These are phyloP conservation scores for Malurus cyaneus DNA, from an alignment of 2,113 vertebrate species.

Conservation along the genomic window DNA sequence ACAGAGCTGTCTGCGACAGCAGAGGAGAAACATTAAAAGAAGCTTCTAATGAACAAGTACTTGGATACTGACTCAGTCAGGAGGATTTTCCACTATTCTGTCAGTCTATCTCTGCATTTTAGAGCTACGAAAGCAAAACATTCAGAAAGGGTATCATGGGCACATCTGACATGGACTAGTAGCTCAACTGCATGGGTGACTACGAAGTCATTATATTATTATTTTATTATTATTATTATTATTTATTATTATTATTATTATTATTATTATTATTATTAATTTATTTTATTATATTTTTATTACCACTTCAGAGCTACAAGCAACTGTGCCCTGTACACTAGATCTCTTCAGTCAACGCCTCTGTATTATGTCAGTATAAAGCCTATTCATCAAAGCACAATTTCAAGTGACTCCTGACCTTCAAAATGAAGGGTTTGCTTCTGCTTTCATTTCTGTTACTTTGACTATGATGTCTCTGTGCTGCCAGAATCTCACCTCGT, in stretches of 20 bases:
- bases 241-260: neutral
- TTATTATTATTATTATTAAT: neutral
- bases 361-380: constrained; percentile 6
- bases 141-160: neutral
- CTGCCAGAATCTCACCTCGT: constrained; percentile 1
- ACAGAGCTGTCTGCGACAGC: neutral
- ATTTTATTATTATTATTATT: neutral
- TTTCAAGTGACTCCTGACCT: constrained; percentile 47
- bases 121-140: neutral
- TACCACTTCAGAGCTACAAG: neutral
- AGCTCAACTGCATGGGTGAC: neutral
- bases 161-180: neutral
- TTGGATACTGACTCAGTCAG: neutral
- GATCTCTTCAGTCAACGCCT: neutral
- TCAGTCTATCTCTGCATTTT: neutral
- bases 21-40: neutral
- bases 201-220: too few relatives aligned
- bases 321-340: neutral
- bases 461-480: neutral
- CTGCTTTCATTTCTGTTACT: constrained; percentile 15
- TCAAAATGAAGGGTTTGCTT: constrained; percentile 42
- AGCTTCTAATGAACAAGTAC: neutral
- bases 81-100: neutral
- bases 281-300: too few relatives aligned
- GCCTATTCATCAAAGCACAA: constrained; percentile 33